Conservation (phyloP, 2,888 invertebrate genomes). For the Harmothoe impar region DNA sequence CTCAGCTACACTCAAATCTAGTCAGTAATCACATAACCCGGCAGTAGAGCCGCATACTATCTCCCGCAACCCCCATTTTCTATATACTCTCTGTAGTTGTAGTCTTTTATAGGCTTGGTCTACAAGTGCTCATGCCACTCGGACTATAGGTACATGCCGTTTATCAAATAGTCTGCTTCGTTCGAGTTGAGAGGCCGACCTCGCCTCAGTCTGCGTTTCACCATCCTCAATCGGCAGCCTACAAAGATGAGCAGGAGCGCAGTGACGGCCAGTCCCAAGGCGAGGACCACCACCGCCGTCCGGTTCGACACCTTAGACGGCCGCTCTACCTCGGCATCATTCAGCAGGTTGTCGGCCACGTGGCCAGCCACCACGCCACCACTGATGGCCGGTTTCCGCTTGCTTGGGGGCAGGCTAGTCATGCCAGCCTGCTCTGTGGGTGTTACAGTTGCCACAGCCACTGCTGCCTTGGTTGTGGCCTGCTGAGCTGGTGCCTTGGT, state of each 20-base stretch:
- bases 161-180: slow-evolving; percentile 97
- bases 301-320: slow-evolving; percentile 1
- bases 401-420: neutral
- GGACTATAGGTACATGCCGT: slow-evolving; percentile 96
- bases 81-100: neutral
- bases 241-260: slow-evolving; percentile 91
- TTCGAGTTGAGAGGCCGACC: slow-evolving; percentile 92
- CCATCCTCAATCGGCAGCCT: slow-evolving; percentile 91
- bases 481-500: neutral
- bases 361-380: slow-evolving; percentile 35
- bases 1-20: neutral
- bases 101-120: neutral
- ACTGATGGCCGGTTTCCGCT: slow-evolving; percentile 45
- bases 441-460: neutral
- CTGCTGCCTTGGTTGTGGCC: neutral
- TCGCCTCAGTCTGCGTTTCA: slow-evolving; percentile 88
- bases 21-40: neutral
- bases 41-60: neutral
- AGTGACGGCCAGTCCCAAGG: slow-evolving; percentile 89
- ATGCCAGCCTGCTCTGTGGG: neutral
- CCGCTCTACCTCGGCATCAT: neutral
- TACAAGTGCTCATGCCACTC: neutral
- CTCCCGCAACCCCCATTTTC: neutral
- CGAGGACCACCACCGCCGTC: slow-evolving; percentile 80
- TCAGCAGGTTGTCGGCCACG: neutral